phyloP scores from a whole-genome alignment of 2,113 vertebrate genomes.

The Choloepus hoffmanni region DNA sequence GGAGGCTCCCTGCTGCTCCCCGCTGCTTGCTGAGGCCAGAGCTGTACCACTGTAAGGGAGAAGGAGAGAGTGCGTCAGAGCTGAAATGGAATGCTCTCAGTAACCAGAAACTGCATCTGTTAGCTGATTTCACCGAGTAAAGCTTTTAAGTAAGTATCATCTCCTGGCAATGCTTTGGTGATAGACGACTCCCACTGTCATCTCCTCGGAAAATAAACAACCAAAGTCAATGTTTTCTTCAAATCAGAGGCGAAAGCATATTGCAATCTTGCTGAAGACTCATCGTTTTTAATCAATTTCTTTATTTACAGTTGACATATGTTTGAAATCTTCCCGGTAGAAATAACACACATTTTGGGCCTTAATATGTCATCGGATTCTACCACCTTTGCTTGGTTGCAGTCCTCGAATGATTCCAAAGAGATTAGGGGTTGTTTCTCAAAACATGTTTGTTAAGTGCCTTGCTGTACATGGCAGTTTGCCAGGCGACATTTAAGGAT shows the following conservation, averaged over 20 bases:
- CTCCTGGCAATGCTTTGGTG: background rate
- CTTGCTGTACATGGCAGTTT: background rate
- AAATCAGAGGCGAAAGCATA: background rate
- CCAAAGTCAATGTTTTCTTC: background rate
- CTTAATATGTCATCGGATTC: background rate
- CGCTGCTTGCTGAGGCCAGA: background rate
- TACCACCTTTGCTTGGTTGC: background rate
- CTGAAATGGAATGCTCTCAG: too few species aligned
- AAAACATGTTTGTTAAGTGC: conserved; percentile 18
- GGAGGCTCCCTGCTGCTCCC: background rate
- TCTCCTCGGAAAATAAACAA: conserved; percentile 33
- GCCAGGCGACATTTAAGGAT: background rate
- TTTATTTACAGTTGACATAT: background rate
- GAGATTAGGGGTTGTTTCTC: background rate
- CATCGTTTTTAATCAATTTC: background rate
- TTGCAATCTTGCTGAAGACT: background rate
- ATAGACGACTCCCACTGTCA: background rate
- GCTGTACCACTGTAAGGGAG: background rate
- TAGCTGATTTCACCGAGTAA: background rate
- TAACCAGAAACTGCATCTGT: background rate
- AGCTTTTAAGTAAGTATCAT: background rate
- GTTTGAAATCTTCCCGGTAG: background rate
- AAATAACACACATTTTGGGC: background rate
- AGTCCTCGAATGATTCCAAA: conserved; percentile 5
- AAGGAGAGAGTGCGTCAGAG: background rate